Evolutionary conservation across 1,140 invertebrate species (phyloP).

Genomic region (Paraescarpia echinospica): DNA sequence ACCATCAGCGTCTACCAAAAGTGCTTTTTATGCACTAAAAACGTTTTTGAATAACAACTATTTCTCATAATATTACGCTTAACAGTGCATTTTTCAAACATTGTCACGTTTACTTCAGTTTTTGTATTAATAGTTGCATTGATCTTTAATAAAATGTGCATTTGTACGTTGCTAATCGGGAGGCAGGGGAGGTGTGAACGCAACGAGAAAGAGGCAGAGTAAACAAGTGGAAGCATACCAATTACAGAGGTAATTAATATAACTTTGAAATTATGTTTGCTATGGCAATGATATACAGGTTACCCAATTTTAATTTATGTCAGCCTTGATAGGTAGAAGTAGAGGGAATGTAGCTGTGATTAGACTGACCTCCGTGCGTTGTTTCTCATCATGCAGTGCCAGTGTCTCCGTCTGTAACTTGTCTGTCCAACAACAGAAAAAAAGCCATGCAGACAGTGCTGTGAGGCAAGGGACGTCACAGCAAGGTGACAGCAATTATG

Average conservation of each 20-base stretch:
- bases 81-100: too few relatives aligned
- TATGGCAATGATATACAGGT: background rate
- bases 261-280: background rate
- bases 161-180: background rate
- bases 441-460: background rate
- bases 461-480: background rate
- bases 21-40: too few relatives aligned
- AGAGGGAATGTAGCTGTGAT: background rate
- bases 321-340: background rate
- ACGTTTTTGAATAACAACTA: too few relatives aligned
- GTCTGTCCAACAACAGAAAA: constrained; percentile 37
- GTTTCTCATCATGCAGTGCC: constrained; percentile 51
- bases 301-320: too few relatives aligned
- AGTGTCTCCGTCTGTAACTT: constrained; percentile 48
- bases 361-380: constrained; percentile 45
- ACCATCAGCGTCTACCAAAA: too few relatives aligned
- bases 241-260: background rate
- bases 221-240: background rate
- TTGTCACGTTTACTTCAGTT: too few relatives aligned
- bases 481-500: background rate
- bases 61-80: too few relatives aligned
- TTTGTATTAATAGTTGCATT: too few relatives aligned
- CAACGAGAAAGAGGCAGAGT: too few relatives aligned
- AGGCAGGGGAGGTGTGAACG: too few relatives aligned
- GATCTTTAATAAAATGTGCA: background rate